phyloP scores from a whole-genome alignment of 2,888 invertebrate genomes.

The Hypomecis atomaria region DNA sequence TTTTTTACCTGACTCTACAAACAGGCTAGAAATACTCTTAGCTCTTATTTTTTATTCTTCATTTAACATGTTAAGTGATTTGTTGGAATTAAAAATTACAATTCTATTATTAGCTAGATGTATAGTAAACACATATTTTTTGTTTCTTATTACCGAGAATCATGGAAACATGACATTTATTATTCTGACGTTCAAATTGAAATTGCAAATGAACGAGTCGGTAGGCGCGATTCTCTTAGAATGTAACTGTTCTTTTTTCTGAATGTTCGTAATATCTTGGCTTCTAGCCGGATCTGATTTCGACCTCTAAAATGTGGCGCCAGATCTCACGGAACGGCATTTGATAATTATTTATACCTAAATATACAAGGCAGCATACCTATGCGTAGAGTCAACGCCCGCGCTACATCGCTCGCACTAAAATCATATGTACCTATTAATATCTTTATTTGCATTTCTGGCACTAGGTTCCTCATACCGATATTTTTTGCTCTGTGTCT shows the following conservation, averaged over 20 bases:
- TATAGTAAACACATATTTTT: conserved; percentile 20
- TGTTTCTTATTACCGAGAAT: conserved; percentile 21
- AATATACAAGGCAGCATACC: conserved; percentile 51
- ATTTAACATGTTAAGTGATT: conserved; percentile 9
- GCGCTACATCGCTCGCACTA: conserved; percentile 56
- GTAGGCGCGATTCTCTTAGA: conserved; percentile 37
- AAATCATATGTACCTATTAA: conserved; percentile 62
- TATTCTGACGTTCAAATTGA: conserved; percentile 38
- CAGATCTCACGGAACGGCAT: conserved; percentile 60
- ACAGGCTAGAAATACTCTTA: too few relatives aligned
- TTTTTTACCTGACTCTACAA: too few relatives aligned
- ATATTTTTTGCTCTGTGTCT: conserved; percentile 35
- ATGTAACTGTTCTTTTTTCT: conserved; percentile 39
- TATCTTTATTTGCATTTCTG: conserved; percentile 69
- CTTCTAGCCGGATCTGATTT: conserved; percentile 57
- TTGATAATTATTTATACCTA: conserved; percentile 51
- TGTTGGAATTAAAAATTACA: conserved; percentile 22
- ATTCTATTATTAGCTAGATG: conserved; percentile 19
- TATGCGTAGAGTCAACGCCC: conserved; percentile 65
- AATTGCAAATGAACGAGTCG: conserved; percentile 34
- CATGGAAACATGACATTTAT: conserved; percentile 33
- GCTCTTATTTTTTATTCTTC: not conserved
- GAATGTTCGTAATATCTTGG: conserved; percentile 37
- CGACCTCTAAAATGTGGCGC: conserved; percentile 66
- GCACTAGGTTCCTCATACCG: conserved; percentile 58